Conservation (phyloP, 2,888 invertebrate species). For the Clitarchus hookeri region DNA sequence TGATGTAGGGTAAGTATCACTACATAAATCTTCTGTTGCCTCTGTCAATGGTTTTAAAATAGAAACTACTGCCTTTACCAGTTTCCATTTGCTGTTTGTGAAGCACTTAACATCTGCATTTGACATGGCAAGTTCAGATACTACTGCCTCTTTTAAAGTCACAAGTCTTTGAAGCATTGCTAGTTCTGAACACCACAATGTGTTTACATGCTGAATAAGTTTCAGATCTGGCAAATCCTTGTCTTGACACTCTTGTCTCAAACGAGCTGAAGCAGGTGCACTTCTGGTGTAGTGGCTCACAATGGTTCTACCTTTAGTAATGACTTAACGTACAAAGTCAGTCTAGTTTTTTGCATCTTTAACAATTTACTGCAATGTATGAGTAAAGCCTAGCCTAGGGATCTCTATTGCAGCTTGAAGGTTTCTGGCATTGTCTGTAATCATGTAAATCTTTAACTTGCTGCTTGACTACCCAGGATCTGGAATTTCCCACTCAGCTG, state of each 20-base stretch:
- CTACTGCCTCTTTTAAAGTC: neutral
- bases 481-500: too few relatives aligned
- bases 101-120: neutral
- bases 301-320: neutral
- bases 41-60: neutral
- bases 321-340: neutral
- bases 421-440: neutral
- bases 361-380: neutral
- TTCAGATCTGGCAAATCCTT: neutral
- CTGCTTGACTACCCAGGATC: too few relatives aligned
- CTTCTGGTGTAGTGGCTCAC: neutral
- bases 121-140: neutral
- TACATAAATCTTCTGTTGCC: neutral
- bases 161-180: neutral
- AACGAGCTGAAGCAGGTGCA: neutral
- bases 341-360: neutral
- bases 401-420: neutral
- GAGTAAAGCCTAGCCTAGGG: neutral
- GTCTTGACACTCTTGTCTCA: too few relatives aligned
- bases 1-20: neutral
- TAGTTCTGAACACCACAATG: neutral
- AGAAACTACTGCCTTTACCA: neutral
- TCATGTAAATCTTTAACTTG: neutral
- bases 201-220: neutral
- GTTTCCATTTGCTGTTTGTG: neutral